Base-by-base conservation (phyloP, 2,113 vertebrate species). In the Nothocercus nigrocapillus region DNA sequence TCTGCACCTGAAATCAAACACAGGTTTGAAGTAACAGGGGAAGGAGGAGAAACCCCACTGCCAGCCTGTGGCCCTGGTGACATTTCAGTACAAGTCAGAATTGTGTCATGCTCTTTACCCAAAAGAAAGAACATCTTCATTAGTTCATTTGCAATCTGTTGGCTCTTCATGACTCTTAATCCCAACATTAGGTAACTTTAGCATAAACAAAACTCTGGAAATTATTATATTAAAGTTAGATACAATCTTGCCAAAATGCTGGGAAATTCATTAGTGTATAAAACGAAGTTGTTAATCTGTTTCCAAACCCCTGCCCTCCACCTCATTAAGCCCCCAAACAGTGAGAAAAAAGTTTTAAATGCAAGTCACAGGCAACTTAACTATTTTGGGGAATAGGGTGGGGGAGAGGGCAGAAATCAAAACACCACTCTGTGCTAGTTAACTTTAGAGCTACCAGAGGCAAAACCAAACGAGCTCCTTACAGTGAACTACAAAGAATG, bases 1-100 rank as follows among this genome's bases (percentile, higher is more conserved):
- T 97, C 96, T 93, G 96, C 88, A 96, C 94, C 98, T 98, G 94
- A 93, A 98, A 97, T 66, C 85, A 97, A 97, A 97, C 59, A 97
- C 28, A 97, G 66, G 68, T 44, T 85, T 85, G 49, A 94, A 94
- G 69, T 94, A 92, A 97, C 22, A 66, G 4, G 30, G 72, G 36
- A 88, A 13, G 45, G 54, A 96, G 63, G 59, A 82, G 62, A 21
- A 70, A 34, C 4, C 63, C 82, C 82, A 85, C 3, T 63, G 61
- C 51, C 77, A 90, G 68, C 53, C 82, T 76, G 56, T 20, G 74
- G 58, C 87, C 62, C 83, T 76, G 54, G 30, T 79, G 81, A 86
- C 73, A 64, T 72, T 62, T 44, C 82, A 77, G 47, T 51, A 64
- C 44, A 69, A 82, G 40, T 66, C 82, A 89, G 74, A 85, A 88